Evolutionary conservation across 2,888 invertebrate species (phyloP), one percentile per base, ranked within the genome.

Genomic region (Dysmachus trigonus): DNA sequence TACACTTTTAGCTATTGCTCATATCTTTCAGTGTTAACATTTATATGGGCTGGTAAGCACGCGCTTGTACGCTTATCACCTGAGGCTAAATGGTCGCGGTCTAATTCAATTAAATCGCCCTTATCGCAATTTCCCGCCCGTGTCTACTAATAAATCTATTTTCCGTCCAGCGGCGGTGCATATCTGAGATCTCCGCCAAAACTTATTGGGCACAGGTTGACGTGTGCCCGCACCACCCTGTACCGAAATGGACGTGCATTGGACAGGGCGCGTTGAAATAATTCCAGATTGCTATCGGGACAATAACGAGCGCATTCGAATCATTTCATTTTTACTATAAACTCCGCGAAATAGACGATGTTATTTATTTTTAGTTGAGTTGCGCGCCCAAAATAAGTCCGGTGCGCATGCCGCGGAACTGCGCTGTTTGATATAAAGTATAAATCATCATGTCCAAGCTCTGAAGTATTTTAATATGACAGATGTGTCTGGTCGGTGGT

Each of bases 381-480:
- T 47, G 6, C 15, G 15, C 13, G 77, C 18, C 77, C 47, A 77
- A 77, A 77, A 77, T 77, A 77, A 77, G 62, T 2, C 27, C 22
- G 10, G 62, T 8, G 62, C 62, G 41, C 73, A 15, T 33, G 73
- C 27, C 77, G 51, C 30, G 0, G 1, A 76, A 15, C 13, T 4
- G 30, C 27, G 13, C n/a, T 27, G 47, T n/a, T n/a, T n/a, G n/a
- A n/a, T 15, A 51, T 38, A 31, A 5, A 5, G 47, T 3, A 53
- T 82, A 82, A 82, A 82, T 82, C 62, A 62, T 82, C 62, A n/a
- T 62, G 81, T 82, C 81, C 33, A 82, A 31, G 33, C 13, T 6
- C 30, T 72, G 71, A 41, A 31, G 81, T 53, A 81, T 81, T 83
- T 83, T 83, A 83, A 83, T 83, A 83, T 83, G 83, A 83, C 83